Base-by-base conservation (phyloP, 2,113 vertebrate genomes). In the Columba janthina region DNA sequence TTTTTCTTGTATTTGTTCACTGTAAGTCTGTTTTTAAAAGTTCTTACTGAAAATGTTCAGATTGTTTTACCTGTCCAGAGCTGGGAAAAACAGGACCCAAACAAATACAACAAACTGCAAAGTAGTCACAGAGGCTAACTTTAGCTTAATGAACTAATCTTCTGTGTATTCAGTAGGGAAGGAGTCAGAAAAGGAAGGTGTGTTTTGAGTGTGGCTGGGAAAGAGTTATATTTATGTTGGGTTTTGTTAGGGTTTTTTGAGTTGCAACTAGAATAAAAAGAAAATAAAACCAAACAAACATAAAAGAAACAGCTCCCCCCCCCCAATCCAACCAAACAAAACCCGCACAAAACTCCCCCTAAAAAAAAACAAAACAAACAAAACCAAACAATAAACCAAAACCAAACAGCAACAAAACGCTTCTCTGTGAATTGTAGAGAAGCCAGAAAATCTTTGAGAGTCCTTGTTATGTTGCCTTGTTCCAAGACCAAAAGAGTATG, bases 331-430 rank as follows among this genome's bases (percentile, higher is more conserved):
- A 24, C 20, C 15, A 64, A 75, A 13, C 1, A 6, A 60, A 32
- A 31, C 4, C 3, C 31, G 24, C 0, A 12, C 6, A 6, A 12
- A 38, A 0, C 3, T 9, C 44, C 17, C 44, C 18, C 44, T 40
- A 40, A 40, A 46, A 9, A 54, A 60, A 26, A n/a, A 11, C 5
- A 5, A 46, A 46, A 46, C 44, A 46, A 46, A 46, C 13, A 4
- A 4, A 46, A 46, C 8, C 44, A 46, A 22, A 36, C 6, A 21
- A 54, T 15, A 31, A 57, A 65, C 44, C 3, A 88, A n/a, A 50
- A 50, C 10, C 13, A 58, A 75, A 15, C 1, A 6, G 51, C 26
- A n/a, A 5, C 4, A 31, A 26, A 0, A 14, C 9, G 6, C 15
- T 38, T 46, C 10, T 73, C 6, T 86, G 22, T 65, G 32, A 11